A percentile compares a stretch with the other conserved stretches of the same genome.
phyloP scores from a whole-genome alignment of 2,797 vertebrate genomes.

The Mus caroli region DNA sequence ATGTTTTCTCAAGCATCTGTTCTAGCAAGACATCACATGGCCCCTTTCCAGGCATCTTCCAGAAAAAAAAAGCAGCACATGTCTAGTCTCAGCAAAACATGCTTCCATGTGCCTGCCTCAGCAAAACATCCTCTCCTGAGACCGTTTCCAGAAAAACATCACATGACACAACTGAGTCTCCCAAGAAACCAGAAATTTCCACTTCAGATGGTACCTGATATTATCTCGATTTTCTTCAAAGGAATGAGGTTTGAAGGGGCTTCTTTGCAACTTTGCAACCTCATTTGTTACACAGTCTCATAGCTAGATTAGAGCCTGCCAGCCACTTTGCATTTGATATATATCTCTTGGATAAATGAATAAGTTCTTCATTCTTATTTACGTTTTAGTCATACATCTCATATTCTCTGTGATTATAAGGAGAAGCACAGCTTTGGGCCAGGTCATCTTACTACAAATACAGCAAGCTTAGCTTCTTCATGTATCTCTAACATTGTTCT shows the following conservation, averaged over 20 bases:
- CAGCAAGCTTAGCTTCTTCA: neutral
- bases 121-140: neutral
- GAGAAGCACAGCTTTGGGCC: neutral
- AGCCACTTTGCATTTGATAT: neutral
- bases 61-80: neutral
- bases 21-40: neutral
- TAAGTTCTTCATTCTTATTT: neutral
- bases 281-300: neutral
- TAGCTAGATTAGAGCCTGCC: neutral
- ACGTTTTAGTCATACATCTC: neutral
- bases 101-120: neutral
- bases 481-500: neutral
- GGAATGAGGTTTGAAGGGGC: neutral
- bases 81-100: neutral
- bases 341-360: conserved; percentile 26
- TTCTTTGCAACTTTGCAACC: neutral
- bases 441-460: neutral
- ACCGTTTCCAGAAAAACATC: neutral
- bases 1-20: neutral
- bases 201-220: neutral
- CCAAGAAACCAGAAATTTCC: neutral
- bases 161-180: neutral
- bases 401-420: neutral
- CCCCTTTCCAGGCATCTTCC: neutral
- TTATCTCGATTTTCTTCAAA: neutral